Base-by-base conservation (phyloP, 2,797 vertebrate genomes). In the Pachyuromys duprasi region DNA sequence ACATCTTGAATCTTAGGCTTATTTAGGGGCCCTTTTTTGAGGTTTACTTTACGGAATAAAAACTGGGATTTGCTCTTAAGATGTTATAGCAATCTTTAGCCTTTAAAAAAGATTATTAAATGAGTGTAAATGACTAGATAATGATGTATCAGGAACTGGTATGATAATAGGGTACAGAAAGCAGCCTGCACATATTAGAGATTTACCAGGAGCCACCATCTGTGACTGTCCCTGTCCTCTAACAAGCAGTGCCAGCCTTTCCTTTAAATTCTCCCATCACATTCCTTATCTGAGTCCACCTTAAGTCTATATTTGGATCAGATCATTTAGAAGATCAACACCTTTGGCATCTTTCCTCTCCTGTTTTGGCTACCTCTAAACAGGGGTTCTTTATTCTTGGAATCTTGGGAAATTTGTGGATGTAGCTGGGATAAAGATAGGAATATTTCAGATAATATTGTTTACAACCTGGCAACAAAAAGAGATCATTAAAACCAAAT, bases 401-500 rank as follows among this genome's bases (percentile, higher is more conserved):
- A 92, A 74, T 74, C 24, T 65, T 39, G 74, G 94, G 55, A 86
- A 84, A 78, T 79, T 57, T 92, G 57, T 94, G 42, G 49, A 69
- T 75, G 2, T 83, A 31, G 36, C 12, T 67, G 82, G 12, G 72
- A 28, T 53, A 22, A 90, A 75, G 39, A 22, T 49, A 53, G 42
- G 55, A 79, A 90, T 63, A 33, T 69, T 70, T 91, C 49, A 84
- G 87, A 84, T 79, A 67, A 82, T 84, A 62, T 72, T 70, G 79
- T 89, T 53, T 91, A 60, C 1, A 70, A 15, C 65, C 26, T 67
- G 36, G 79, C 55, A 67, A 42, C 11, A 62, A 96, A 74, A 63
- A 95, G 36, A 89, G 78, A 87, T 97, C 91, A 94, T 86, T 82
- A 91, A 91, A 86, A 72, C n/a, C 33, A 91, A 86, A 83, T 94